Base-by-base conservation (phyloP, 2,888 invertebrate genomes). In the Pristionchus exspectatus region DNA sequence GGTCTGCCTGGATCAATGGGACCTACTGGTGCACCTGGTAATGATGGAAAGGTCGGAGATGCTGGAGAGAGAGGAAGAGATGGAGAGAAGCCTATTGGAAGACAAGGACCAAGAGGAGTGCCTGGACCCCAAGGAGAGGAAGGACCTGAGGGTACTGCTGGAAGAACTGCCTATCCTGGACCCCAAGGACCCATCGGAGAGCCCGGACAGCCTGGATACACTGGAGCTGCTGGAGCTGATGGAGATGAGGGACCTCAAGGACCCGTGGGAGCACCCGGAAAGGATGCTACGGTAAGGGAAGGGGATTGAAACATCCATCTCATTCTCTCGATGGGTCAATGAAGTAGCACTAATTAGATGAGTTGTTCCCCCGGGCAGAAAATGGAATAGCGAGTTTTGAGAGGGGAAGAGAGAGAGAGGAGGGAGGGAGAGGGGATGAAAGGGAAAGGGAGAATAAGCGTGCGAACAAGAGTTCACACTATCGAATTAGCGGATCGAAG, bases 31-130 rank as follows among this genome's bases (percentile, higher is more conserved):
- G 74, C 85, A 2, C 91, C 93, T 16, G 94, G 94, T 91, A 93
- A 93, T 74, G 90, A 91, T 24, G 94, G 94, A 90, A 92, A 92
- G 83, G 92, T 93, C 77, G 94, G 94, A 90, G 94, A 94, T 90
- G 92, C 93, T 89, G 94, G 94, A 90, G 94, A 94, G 91, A 94
- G 94, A 92, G 94, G 94, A 91, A 92, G 91, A 50, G 94, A 94
- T 89, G 94, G 93, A n/a, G 93, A 94, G 87, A 92, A 94, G 44
- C 94, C 94, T 44, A 93, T 94, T 88, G 95, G 95, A 88, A 91
- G 94, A 56, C 95, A 94, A 81, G 95, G 95, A 91, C 93, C 94
- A 69, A 93, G 93, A 90, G 95, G 90, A 33, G 92, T 92, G 90
- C 87, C 90, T 4, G 44, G 94, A 91, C 91, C 91, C 33, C 90